Percentiles rank a stretch among this genome's conserved stretches.
Conservation (phyloP, 2,113 vertebrate species). For the Chaetodon trifascialis region DNA sequence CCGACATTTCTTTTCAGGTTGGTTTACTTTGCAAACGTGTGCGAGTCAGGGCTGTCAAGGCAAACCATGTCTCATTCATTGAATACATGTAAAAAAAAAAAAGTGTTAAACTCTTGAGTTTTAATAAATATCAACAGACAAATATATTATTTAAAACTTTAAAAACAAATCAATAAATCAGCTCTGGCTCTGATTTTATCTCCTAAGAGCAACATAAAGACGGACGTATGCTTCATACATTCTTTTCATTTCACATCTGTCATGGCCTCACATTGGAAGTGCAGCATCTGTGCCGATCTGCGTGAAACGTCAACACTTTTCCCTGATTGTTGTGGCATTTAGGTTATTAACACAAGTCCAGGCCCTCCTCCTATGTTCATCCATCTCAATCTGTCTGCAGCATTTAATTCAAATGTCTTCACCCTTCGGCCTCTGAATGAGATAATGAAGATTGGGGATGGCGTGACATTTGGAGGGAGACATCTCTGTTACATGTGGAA, state of each 20-base stretch:
- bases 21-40: too few species aligned
- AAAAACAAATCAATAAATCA: neutral
- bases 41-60: neutral
- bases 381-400: constrained; percentile 43
- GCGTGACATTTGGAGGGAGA: constrained; percentile 70
- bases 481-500: constrained; percentile 32
- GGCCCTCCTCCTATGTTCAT: neutral
- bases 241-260: constrained; percentile 41
- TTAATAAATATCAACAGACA: neutral
- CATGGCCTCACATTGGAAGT: neutral
- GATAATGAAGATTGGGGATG: constrained; percentile 67
- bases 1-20: too few species aligned
- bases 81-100: neutral
- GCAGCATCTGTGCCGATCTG: neutral
- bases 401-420: constrained; percentile 49
- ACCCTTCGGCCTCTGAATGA: constrained; percentile 35
- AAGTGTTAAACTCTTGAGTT: neutral
- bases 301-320: constrained; percentile 31
- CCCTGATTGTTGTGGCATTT: constrained; percentile 50
- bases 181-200: neutral
- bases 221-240: neutral
- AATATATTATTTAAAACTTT: neutral
- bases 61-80: neutral
- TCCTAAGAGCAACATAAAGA: neutral
- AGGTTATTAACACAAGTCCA: constrained; percentile 37